phyloP scores from a whole-genome alignment of 2,888 invertebrate genomes.

The Apamea anceps region DNA sequence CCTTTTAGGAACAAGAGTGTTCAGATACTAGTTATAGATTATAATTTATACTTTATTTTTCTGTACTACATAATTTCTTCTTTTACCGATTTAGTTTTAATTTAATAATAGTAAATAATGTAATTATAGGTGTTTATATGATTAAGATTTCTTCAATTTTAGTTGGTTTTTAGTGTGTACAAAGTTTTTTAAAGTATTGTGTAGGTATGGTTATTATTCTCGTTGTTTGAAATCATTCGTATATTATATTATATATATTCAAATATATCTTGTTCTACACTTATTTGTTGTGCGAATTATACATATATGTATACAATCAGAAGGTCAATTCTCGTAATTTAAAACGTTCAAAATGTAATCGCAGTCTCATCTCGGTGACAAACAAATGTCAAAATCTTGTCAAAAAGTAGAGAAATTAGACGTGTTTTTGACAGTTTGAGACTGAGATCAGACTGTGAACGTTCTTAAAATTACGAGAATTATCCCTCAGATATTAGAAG shows the following conservation, averaged over 20 bases:
- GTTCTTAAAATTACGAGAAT: no score
- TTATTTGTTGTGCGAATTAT: conserved; percentile 8
- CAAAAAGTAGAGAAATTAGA: no score
- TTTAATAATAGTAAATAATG: conserved; percentile 25
- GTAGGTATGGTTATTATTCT: conserved; percentile 23
- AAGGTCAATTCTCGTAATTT: no score
- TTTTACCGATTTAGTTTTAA: conserved; percentile 25
- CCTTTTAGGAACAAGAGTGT: background rate
- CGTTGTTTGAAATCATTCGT: conserved; percentile 33
- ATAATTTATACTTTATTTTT: conserved; percentile 8
- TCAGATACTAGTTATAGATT: background rate
- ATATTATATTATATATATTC: conserved; percentile 23
- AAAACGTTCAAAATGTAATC: no score
- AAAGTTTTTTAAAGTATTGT: conserved; percentile 44
- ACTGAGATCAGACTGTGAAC: no score
- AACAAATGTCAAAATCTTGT: no score
- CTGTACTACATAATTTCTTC: conserved; percentile 15
- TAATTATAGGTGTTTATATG: conserved; percentile 37
- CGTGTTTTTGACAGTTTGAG: no score
- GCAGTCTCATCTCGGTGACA: no score
- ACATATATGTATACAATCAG: conserved; percentile 1
- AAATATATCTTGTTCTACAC: conserved; percentile 16
- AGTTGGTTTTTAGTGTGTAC: conserved; percentile 52
- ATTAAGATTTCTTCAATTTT: conserved; percentile 22
- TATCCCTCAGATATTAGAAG: background rate